Conservation (phyloP, 2,797 vertebrate genomes). For the Xenentodon cancila region DNA sequence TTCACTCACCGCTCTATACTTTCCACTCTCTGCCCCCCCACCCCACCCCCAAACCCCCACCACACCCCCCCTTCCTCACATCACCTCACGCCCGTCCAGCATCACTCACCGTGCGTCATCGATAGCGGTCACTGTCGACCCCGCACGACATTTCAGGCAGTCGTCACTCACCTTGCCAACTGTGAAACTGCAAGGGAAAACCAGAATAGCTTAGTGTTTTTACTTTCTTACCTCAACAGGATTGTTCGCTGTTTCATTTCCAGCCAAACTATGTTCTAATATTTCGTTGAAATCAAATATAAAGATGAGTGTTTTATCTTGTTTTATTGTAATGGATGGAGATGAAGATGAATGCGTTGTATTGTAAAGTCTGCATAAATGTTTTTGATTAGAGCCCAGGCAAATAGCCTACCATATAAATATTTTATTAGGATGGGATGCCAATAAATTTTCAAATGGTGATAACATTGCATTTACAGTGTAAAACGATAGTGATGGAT, state of each 20-base stretch:
- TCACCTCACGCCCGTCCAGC: conserved; percentile 48
- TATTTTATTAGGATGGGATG: no score
- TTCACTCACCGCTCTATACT: conserved; percentile 55
- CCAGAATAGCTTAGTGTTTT: not conserved
- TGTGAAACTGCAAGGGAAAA: conserved; percentile 14
- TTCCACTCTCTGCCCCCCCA: conserved; percentile 23
- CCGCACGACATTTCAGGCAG: conserved; percentile 30
- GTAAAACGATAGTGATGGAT: no score
- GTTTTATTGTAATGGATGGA: no score
- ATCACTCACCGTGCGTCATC: conserved; percentile 71
- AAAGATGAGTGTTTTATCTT: no score
- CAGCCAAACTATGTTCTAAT: not conserved
- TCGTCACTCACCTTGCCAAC: conserved; percentile 21
- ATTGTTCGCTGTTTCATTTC: not conserved
- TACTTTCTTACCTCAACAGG: no score
- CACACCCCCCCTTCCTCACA: conserved; percentile 29
- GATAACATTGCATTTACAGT: no score
- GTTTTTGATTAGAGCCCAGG: no score
- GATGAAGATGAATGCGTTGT: no score
- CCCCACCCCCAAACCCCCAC: conserved; percentile 8
- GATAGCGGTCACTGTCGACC: conserved; percentile 35
- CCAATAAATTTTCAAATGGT: no score
- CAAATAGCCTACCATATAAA: no score
- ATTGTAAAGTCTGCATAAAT: no score
- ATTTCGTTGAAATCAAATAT: no score